A percentile compares a stretch with the other conserved stretches of the same genome.
phyloP scores from a whole-genome alignment of 2,888 invertebrate genomes.

The Lasioglossum leucozonium region DNA sequence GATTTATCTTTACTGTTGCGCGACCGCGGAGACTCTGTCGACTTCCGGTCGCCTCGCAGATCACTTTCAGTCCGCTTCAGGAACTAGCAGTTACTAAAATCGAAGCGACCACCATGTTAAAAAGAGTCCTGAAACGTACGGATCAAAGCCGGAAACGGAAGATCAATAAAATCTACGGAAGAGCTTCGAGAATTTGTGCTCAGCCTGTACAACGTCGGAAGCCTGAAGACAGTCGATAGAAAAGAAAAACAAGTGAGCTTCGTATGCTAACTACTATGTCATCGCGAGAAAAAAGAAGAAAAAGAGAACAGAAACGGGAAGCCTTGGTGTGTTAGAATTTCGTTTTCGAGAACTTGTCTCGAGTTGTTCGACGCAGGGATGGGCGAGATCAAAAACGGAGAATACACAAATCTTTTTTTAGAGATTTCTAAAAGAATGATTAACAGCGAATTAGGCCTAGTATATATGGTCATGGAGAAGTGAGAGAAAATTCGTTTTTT shows the following conservation, averaged over 20 bases:
- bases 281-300: conserved; percentile 30
- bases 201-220: conserved; percentile 40
- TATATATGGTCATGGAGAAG: conserved; percentile 2
- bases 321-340: conserved; percentile 26
- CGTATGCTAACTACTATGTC: conserved; percentile 32
- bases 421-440: neutral
- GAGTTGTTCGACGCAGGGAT: conserved; percentile 26
- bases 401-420: neutral
- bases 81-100: neutral
- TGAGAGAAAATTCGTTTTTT: neutral
- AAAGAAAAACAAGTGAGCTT: conserved; percentile 9
- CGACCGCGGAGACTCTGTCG: neutral
- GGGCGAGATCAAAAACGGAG: conserved; percentile 27
- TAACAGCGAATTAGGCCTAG: neutral
- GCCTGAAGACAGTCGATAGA: conserved; percentile 17
- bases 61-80: neutral
- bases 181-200: conserved; percentile 37
- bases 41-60: neutral
- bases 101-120: neutral
- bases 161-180: neutral
- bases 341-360: conserved; percentile 20
- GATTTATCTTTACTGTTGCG: neutral
- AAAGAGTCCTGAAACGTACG: neutral
- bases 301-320: conserved; percentile 38
- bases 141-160: neutral